A percentile compares a stretch with the other conserved stretches of the same genome.
Evolutionary conservation across 2,888 invertebrate species (phyloP).

Genomic region (Lobophora halterata): DNA sequence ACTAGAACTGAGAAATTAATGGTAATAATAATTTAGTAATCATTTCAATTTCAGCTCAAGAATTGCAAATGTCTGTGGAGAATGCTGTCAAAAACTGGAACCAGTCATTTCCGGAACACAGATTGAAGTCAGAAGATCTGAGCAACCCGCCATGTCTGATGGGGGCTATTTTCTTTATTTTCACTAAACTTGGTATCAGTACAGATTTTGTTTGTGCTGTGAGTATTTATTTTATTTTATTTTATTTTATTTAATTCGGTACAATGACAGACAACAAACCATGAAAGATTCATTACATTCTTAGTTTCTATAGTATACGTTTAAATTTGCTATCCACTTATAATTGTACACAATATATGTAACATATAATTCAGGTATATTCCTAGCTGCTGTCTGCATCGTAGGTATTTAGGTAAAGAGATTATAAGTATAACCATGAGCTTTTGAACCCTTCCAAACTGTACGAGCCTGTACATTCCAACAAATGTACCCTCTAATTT

Average conservation of each 20-base stretch:
- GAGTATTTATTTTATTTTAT: too few species aligned
- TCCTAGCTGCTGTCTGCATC: not conserved
- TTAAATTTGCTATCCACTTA: too few species aligned
- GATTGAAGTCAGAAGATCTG: constrained; percentile 49
- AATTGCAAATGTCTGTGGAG: constrained; percentile 42
- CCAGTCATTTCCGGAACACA: constrained; percentile 49
- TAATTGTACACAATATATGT: too few species aligned
- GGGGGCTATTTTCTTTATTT: constrained; percentile 54
- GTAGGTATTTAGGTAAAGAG: too few species aligned
- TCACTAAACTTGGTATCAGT: constrained; percentile 61
- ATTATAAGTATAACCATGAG: too few species aligned
- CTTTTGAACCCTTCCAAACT: too few species aligned
- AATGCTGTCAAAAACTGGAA: constrained; percentile 60
- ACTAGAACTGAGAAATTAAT: too few species aligned
- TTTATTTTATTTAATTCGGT: not conserved
- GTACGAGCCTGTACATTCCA: too few species aligned
- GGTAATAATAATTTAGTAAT: not conserved
- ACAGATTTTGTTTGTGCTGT: constrained; percentile 55
- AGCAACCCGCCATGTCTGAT: constrained; percentile 64
- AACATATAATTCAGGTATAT: not conserved
- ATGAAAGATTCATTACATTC: too few species aligned
- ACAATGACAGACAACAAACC: too few species aligned
- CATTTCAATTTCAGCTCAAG: constrained; percentile 31
- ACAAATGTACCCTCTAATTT: too few species aligned
- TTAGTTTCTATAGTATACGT: too few species aligned